Evolutionary conservation across 2,888 invertebrate species (phyloP), one percentile per base, ranked within the genome.

Genomic region (Seladonia tumulorum): DNA sequence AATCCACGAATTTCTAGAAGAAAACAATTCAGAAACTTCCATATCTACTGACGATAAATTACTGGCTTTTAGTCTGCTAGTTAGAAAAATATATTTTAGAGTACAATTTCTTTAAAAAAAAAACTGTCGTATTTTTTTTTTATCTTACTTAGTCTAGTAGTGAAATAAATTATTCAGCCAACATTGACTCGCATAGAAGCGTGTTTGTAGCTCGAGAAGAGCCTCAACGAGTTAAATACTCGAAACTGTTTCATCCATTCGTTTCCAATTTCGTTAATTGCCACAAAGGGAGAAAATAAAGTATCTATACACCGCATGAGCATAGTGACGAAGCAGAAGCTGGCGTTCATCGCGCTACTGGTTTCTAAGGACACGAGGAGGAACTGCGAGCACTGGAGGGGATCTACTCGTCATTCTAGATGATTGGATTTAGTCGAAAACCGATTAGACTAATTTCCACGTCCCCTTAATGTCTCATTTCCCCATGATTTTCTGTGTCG

Each of bases 261-360:
- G 8, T 35, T 66, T 66, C 35, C 35, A 66, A 35, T 66, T 66
- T 35, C 29, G 29, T 66, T 68, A 68, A 68, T 68, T 68, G 22
- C 91, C 91, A 91, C 92, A 92, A 90, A 90, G 90, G 83, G 92
- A 92, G 93, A 93, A 93, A 94, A 93, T 92, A 93, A 93, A 94
- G 93, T 92, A 92, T 22, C 22, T 42, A 68, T 68, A 68, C 1
- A 60, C 16, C 25, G 39, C 39, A 68, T 39, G 22, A 68, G 42
- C 12, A n/a, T n/a, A 39, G 91, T 94, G 94, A 94, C 93, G 93
- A 92, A 89, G 94, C 94, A 92, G 88, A 91, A 68, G 76, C 76
- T 70, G 72, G 73, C 75, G 63, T 68, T 53, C 76, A 77, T 83
- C 82, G 45, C 53, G 76, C 80, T 74, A 73, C 63, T 86, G 81